Conservation (phyloP, 35 echinoderm and acorn worm species). For the Lytechinus variegatus region DNA sequence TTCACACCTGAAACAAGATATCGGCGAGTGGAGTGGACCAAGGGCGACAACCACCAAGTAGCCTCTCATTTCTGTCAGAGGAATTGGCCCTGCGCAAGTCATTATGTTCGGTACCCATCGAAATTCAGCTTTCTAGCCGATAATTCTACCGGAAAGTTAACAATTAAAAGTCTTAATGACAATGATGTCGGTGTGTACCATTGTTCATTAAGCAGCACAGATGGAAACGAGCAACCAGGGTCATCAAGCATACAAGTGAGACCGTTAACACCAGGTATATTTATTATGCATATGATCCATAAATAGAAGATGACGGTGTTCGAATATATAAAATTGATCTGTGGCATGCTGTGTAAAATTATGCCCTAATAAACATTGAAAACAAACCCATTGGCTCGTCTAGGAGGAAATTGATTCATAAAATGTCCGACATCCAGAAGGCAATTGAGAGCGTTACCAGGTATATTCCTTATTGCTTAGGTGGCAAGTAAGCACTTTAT, state of each 20-base stretch:
- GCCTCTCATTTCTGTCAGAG: not conserved
- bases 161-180: not conserved
- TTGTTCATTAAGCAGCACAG: not conserved
- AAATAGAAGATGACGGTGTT: not conserved
- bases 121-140: not conserved
- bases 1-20: too few relatives aligned
- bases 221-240: not conserved
- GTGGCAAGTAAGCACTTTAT: too few relatives aligned
- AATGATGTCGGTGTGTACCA: not conserved
- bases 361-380: not conserved
- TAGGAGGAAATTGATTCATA: not conserved
- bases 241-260: not conserved
- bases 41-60: too few relatives aligned
- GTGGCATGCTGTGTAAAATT: not conserved
- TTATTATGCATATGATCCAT: too few relatives aligned
- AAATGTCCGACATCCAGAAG: too few relatives aligned
- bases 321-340: not conserved
- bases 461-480: too few relatives aligned
- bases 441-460: too few relatives aligned
- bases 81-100: not conserved
- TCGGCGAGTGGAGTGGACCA: too few relatives aligned
- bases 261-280: not conserved
- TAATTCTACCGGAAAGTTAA: not conserved
- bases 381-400: not conserved
- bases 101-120: not conserved